These are phyloP conservation scores for Tragelaphus imberbis DNA, from an alignment of 2,113 vertebrate genomes.

Conservation along the genomic window DNA sequence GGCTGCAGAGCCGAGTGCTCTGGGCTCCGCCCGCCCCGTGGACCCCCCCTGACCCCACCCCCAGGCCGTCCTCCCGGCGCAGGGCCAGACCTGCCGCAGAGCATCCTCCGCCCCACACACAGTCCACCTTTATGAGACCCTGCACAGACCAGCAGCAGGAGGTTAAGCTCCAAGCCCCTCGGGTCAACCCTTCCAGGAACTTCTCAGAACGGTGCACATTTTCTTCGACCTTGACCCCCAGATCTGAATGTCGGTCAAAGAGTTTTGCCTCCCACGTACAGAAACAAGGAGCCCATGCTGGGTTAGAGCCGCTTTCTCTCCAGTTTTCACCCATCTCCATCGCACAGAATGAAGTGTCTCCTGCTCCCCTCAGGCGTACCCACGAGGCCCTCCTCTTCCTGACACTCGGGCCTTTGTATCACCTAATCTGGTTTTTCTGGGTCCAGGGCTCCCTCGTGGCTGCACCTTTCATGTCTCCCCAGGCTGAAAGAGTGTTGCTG, in stretches of 20 bases:
- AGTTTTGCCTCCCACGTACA: too few species aligned
- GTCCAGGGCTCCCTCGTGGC: accelerated
- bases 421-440: too few species aligned
- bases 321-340: not conserved
- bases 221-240: not conserved
- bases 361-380: too few species aligned
- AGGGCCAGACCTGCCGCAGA: not conserved
- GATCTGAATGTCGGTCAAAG: accelerated
- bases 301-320: not conserved
- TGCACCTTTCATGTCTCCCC: not conserved
- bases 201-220: not conserved
- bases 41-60: accelerated
- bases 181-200: not conserved
- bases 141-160: accelerated
- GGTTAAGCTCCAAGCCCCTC: accelerated
- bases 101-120: accelerated
- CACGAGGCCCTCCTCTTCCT: not conserved
- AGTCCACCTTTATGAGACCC: accelerated
- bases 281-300: accelerated
- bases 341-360: not conserved
- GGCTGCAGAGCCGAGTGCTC: accelerated
- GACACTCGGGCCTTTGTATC: not conserved
- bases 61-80: accelerated
- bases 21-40: too few species aligned
- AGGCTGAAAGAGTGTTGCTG: not conserved